These are phyloP conservation scores for Caenorhabditis auriculariae DNA, from an alignment of 2,888 invertebrate genomes.

Conservation along the genomic window DNA sequence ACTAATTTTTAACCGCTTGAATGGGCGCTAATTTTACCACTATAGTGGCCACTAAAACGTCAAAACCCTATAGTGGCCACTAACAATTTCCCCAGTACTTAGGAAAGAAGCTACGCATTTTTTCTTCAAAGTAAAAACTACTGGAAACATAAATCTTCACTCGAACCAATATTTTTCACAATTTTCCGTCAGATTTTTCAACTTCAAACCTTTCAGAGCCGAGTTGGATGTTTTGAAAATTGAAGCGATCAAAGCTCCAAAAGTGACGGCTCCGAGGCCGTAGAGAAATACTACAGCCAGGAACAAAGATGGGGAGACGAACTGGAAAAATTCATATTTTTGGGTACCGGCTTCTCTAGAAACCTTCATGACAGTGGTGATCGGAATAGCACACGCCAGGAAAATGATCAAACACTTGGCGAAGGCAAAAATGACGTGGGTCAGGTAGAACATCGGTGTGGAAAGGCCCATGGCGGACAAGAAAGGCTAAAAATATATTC, in stretches of 20 bases:
- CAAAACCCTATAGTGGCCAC: too few species aligned
- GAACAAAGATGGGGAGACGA: constrained; percentile 25
- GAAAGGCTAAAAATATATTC: constrained; percentile 36
- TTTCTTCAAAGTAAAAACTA: too few species aligned
- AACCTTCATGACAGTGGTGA: constrained; percentile 20
- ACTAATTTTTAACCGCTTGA: too few species aligned
- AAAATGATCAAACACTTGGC: constrained; percentile 49
- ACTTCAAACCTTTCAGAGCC: constrained; percentile 29
- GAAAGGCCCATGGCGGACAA: constrained; percentile 59
- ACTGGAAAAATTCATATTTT: constrained; percentile 10
- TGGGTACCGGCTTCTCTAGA: too few species aligned
- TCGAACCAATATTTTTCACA: too few species aligned
- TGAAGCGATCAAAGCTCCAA: constrained; percentile 35
- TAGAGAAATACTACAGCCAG: constrained; percentile 32
- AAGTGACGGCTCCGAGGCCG: constrained; percentile 33
- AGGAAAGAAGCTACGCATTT: too few species aligned
- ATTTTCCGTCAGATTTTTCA: not conserved
- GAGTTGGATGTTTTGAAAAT: constrained; percentile 33
- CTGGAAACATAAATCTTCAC: too few species aligned
- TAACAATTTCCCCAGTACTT: too few species aligned
- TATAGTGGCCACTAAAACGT: too few species aligned
- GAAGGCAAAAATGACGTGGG: constrained; percentile 51
- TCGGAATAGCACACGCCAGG: constrained; percentile 32
- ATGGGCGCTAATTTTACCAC: too few species aligned
- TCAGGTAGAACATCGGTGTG: constrained; percentile 50